A percentile compares a stretch with the other conserved stretches of the same genome.
Evolutionary conservation across 2,888 invertebrate species (phyloP).

Genomic region (Teleiodes luculella): DNA sequence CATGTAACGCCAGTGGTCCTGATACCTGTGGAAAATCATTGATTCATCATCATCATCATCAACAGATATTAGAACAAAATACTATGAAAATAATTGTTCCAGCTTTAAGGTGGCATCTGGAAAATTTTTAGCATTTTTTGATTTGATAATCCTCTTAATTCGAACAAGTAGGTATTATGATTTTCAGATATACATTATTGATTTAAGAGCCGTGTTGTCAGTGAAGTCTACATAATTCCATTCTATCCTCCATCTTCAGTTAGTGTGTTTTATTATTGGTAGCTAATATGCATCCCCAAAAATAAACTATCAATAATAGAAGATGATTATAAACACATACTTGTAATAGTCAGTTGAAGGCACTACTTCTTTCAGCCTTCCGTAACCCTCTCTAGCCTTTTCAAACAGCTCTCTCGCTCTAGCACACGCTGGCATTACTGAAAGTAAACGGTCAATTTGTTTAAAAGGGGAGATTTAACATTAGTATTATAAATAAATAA

Average conservation of each 20-base stretch:
- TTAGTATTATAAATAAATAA: too few species aligned
- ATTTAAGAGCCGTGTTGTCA: too few species aligned
- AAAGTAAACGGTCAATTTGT: slow-evolving; percentile 25
- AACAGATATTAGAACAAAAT: not conserved
- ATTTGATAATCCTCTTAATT: too few species aligned
- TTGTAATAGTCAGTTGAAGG: slow-evolving; percentile 90
- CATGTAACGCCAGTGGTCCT: slow-evolving; percentile 92
- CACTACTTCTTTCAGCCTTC: slow-evolving; percentile 81
- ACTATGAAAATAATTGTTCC: not conserved
- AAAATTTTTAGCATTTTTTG: too few species aligned
- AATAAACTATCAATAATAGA: too few species aligned
- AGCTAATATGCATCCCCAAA: too few species aligned
- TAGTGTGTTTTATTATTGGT: too few species aligned
- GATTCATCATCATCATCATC: not conserved
- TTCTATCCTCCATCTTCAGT: too few species aligned
- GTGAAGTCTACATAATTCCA: too few species aligned
- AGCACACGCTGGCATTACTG: slow-evolving; percentile 81
- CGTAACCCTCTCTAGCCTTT: slow-evolving; percentile 81
- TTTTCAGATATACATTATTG: too few species aligned
- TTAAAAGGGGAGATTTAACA: too few species aligned
- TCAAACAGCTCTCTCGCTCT: slow-evolving; percentile 83
- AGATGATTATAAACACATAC: slow-evolving; percentile 41
- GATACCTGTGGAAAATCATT: slow-evolving; percentile 72
- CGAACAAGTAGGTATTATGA: too few species aligned
- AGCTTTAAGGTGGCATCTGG: not conserved